phyloP scores from a whole-genome alignment of 1,140 invertebrate species.

The Halictus rubicundus region DNA sequence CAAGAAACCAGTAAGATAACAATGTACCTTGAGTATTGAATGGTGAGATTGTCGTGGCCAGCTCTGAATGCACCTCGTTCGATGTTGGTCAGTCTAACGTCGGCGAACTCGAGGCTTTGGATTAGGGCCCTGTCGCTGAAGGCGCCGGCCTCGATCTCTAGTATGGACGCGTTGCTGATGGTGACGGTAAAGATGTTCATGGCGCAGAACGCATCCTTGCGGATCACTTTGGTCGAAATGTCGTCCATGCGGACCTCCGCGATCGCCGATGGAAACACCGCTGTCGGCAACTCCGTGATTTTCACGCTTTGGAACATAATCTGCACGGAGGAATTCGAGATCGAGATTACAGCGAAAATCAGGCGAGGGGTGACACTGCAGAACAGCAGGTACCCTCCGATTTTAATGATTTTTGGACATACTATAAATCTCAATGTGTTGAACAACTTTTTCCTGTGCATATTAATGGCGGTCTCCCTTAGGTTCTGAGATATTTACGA shows the following conservation, averaged over 20 bases:
- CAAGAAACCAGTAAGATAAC: too few species aligned
- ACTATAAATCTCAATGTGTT: too few species aligned
- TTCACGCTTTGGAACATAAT: slow-evolving; percentile 84
- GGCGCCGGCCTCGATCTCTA: slow-evolving; percentile 83
- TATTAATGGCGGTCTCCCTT: too few species aligned
- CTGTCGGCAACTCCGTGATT: slow-evolving; percentile 82
- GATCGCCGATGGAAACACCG: slow-evolving; percentile 84
- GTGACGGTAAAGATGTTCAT: slow-evolving; percentile 83
- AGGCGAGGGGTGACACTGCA: too few species aligned
- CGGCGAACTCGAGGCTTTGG: slow-evolving; percentile 82
- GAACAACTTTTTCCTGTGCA: too few species aligned
- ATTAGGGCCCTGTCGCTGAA: slow-evolving; percentile 85
- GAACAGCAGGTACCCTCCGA: too few species aligned
- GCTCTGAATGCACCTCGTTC: slow-evolving; percentile 83
- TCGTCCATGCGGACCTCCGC: slow-evolving; percentile 83
- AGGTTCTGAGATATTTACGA: too few species aligned
- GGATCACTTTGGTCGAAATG: slow-evolving; percentile 81
- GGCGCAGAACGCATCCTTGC: slow-evolving; percentile 84
- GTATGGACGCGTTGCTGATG: slow-evolving; percentile 83
- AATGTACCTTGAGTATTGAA: slow-evolving; percentile 84
- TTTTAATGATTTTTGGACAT: too few species aligned
- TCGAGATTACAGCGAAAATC: slow-evolving; percentile 16
- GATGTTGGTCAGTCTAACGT: slow-evolving; percentile 82
- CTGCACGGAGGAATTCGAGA: slow-evolving; percentile 72
- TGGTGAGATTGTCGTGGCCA: slow-evolving; percentile 84